Conservation (phyloP, 2,797 vertebrate species). For the Discoglossus pictus region DNA sequence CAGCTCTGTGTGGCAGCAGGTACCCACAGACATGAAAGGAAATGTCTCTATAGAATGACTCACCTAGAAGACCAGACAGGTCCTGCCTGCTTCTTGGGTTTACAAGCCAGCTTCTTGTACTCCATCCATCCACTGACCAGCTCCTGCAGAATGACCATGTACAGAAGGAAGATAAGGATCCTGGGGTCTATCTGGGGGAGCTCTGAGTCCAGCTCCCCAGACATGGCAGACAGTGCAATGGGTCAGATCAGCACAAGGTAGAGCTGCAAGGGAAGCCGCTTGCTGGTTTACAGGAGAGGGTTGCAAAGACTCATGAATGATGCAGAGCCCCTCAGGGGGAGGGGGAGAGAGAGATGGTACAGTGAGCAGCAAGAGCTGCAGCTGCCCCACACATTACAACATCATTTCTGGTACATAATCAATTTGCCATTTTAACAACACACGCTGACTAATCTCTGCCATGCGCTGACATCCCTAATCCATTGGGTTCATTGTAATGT, state of each 20-base stretch:
- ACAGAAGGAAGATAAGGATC: constrained; percentile 85
- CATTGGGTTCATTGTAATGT: neutral
- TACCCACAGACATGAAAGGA: neutral
- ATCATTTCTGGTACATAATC: neutral
- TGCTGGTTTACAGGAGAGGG: constrained; percentile 6
- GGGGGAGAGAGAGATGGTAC: constrained; percentile 6
- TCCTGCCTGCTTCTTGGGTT: constrained; percentile 69
- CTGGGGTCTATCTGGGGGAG: constrained; percentile 78
- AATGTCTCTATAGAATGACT: constrained; percentile 33
- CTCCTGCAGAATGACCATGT: constrained; percentile 87
- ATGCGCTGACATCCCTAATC: neutral
- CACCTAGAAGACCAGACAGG: constrained; percentile 76
- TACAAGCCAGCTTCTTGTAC: constrained; percentile 73
- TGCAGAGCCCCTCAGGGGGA: constrained; percentile 30
- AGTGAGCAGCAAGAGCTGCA: constrained; percentile 23
- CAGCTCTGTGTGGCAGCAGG: neutral
- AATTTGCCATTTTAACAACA: neutral
- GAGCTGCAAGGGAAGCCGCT: neutral
- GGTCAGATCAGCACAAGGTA: too few species aligned
- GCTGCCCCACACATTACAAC: neutral
- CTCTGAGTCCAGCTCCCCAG: constrained; percentile 54
- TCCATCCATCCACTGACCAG: constrained; percentile 87
- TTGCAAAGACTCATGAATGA: constrained; percentile 36
- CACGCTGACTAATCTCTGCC: too few species aligned
- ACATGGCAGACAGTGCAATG: constrained; percentile 54